Evolutionary conservation across 2,797 vertebrate genomes (phyloP), one percentile per base, ranked within the genome.

Genomic region (Kryptolebias ocellatus): DNA sequence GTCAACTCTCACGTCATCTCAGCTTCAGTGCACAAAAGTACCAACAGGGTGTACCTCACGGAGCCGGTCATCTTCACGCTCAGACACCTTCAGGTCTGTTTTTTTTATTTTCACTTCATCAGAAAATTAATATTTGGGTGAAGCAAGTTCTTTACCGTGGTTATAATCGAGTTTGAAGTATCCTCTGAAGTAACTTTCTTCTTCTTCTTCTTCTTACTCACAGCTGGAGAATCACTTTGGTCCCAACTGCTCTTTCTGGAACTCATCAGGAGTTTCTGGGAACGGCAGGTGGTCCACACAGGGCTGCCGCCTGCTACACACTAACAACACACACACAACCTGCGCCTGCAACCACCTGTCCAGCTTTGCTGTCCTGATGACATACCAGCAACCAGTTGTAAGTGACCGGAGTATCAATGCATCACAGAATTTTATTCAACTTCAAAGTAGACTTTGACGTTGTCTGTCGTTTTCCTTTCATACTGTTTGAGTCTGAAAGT

Each of bases 211-310:
- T 53, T 57, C 18, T 49, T 17, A 34, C 61, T 11, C 42, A 46
- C 88, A 97, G 96, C 91, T 95, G 75, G 95, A 96, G 81, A 96
- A 96, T 91, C 95, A 96, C 83, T 96, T 95, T 84, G 95, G 95
- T 27, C 95, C 96, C 46, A 98, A 97, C 92, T 98, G 96, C 83
- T 96, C 96, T n/a, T 97, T 97, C 92, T 98, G 96, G 96, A 97
- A 97, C 54, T 94, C 95, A 76, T 96, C 96, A 0, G 96, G 96
- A 81, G 89, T 94, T 2, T 95, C 95, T 45, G 96, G 96, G 91
- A 93, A 91, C 49, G 96, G 96, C 64, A 94, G 95, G 90, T 98
- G 96, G 96, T 96, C 96, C 0, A 95, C 94, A 0, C 96, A 98
- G 87, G 96, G 96, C 83, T 98, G 96, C 80, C 94, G 95, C 27